A percentile compares a stretch with the other conserved stretches of the same genome.
Conservation (phyloP, 2,888 invertebrate species). For the Drosophila infuscata region DNA sequence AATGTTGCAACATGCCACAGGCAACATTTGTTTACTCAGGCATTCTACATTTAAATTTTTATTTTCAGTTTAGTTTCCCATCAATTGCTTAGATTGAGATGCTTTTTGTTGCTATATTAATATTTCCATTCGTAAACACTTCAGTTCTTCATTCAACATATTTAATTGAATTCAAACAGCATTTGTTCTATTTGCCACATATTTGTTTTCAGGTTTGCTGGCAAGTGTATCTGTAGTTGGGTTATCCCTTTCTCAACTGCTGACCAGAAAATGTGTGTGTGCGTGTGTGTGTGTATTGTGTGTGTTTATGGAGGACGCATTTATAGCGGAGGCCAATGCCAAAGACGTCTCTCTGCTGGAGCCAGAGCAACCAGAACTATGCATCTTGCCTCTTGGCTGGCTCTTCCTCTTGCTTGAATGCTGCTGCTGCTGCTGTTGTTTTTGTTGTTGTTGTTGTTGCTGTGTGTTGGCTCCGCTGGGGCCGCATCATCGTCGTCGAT, state of each 20-base stretch:
- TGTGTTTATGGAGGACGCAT: constrained; percentile 65
- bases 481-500: constrained; percentile 58
- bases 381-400: constrained; percentile 45
- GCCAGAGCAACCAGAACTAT: constrained; percentile 46
- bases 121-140: neutral
- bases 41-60: neutral
- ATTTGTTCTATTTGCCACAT: neutral
- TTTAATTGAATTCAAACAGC: no score
- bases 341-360: constrained; percentile 60
- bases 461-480: constrained; percentile 54
- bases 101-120: neutral
- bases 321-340: constrained; percentile 62
- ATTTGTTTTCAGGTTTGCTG: neutral
- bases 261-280: constrained; percentile 17
- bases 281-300: constrained; percentile 1
- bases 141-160: neutral
- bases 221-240: constrained; percentile 33
- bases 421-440: constrained; percentile 11
- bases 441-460: constrained; percentile 22
- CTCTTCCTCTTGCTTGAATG: constrained; percentile 15
- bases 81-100: neutral
- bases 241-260: neutral
- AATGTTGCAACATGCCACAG: neutral
- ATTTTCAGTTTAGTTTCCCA: neutral
- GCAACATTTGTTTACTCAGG: neutral